Evolutionary conservation across 2,888 invertebrate genomes (phyloP).

Genomic region (Yponomeuta plumbellus): DNA sequence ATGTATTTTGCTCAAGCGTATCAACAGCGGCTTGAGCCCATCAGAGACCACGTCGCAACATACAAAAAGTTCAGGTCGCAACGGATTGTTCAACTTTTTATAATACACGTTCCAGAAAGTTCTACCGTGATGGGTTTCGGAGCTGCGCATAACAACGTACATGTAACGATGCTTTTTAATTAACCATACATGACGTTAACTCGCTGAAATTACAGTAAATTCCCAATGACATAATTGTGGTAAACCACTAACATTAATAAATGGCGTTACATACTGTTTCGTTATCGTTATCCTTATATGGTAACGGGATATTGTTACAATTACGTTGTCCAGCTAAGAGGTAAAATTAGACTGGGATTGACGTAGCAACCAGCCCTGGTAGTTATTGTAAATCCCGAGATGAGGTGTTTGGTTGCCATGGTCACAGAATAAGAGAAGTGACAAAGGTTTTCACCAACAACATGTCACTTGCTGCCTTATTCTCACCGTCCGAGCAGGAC

Average conservation of each 20-base stretch:
- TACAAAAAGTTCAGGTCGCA: conserved; percentile 18
- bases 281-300: not conserved
- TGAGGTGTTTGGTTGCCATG: not conserved
- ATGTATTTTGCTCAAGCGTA: conserved; percentile 11
- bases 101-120: conserved; percentile 16
- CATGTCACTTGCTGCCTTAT: not conserved
- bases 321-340: not conserved
- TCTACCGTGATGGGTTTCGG: conserved; percentile 17
- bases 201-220: not conserved
- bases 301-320: not conserved
- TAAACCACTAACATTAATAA: not conserved
- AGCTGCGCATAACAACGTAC: not conserved
- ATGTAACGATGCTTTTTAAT: not conserved
- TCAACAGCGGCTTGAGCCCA: conserved; percentile 18
- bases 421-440: not conserved
- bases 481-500: not conserved
- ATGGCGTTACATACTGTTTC: not conserved
- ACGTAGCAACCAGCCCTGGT: not conserved
- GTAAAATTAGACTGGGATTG: too few relatives aligned
- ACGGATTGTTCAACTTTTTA: conserved; percentile 19
- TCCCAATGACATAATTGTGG: not conserved
- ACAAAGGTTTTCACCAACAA: not conserved
- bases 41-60: conserved; percentile 16
- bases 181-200: not conserved
- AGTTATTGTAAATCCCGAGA: not conserved